A percentile compares a stretch with the other conserved stretches of the same genome.
Evolutionary conservation across 2,888 invertebrate species (phyloP).

Genomic region (Oithona nana): DNA sequence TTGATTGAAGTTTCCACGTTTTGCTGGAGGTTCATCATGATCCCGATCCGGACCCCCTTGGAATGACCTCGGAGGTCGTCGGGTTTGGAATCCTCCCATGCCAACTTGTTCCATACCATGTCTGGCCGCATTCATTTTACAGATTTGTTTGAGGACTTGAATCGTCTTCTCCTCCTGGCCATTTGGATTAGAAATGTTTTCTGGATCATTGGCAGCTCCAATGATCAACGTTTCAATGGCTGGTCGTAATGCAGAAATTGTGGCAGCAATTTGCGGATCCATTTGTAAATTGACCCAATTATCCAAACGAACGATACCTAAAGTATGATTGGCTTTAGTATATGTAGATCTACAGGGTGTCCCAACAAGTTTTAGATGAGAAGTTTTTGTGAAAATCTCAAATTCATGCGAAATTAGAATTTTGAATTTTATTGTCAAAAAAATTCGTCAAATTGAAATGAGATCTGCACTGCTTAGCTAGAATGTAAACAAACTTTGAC

Average conservation of each 20-base stretch:
- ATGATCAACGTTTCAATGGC: slow-evolving; percentile 69
- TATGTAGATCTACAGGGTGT: too few species aligned
- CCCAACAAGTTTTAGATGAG: not conserved
- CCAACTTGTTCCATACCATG: slow-evolving; percentile 40
- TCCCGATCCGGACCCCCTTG: not conserved
- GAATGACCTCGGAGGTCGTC: slow-evolving; percentile 20
- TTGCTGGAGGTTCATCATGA: slow-evolving; percentile 19
- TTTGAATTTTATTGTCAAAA: too few species aligned
- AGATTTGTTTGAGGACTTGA: slow-evolving; percentile 48
- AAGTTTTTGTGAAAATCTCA: too few species aligned
- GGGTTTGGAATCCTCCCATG: slow-evolving; percentile 20
- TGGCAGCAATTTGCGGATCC: slow-evolving; percentile 53
- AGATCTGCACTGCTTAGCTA: too few species aligned
- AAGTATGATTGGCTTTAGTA: not conserved
- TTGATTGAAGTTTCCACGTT: slow-evolving; percentile 1
- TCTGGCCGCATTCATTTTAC: slow-evolving; percentile 55
- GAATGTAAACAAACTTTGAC: too few species aligned
- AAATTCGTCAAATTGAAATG: too few species aligned
- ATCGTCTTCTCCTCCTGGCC: slow-evolving; percentile 23
- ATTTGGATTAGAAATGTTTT: slow-evolving; percentile 31
- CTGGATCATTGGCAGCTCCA: slow-evolving; percentile 56
- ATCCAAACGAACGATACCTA: slow-evolving; percentile 20
- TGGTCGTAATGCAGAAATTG: slow-evolving; percentile 65
- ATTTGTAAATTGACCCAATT: slow-evolving; percentile 59
- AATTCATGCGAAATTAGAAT: too few species aligned